Evolutionary conservation across 2,113 vertebrate species (phyloP).

Genomic region (Podarcis muralis): DNA sequence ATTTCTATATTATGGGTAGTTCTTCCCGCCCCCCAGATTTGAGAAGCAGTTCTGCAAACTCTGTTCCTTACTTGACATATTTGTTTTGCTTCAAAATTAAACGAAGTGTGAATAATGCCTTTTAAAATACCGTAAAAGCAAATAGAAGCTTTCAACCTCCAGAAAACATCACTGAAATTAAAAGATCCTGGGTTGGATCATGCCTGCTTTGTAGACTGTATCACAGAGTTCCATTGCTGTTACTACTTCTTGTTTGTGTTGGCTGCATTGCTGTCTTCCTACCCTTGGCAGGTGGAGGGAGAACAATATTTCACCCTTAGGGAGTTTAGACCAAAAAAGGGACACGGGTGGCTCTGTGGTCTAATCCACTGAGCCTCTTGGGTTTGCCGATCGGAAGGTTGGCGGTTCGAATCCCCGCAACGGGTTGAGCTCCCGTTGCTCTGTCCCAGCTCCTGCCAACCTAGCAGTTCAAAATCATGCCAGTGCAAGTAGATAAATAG

Average conservation of each 20-base stretch:
- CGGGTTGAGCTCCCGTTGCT: no score
- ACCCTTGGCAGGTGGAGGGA: not conserved
- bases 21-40: constrained; percentile 13
- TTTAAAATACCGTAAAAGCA: not conserved
- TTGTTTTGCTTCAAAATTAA: constrained; percentile 44
- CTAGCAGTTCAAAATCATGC: no score
- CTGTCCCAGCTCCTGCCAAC: no score
- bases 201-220: not conserved
- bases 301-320: not conserved
- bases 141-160: not conserved
- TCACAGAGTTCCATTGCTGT: no score
- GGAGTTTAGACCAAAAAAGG: no score
- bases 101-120: constrained; percentile 38
- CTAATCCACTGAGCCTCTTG: no score
- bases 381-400: no score
- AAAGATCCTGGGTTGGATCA: not conserved
- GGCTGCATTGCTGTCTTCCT: not conserved
- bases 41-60: not conserved
- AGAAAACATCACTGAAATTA: not conserved
- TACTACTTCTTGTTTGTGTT: not conserved
- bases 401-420: no score
- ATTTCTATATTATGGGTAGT: not conserved
- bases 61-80: constrained; percentile 34
- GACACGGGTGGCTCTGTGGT: no score
- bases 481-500: no score